These are phyloP conservation scores for Eristalis pertinax DNA, from an alignment of 2,888 invertebrate genomes.

Conservation along the genomic window DNA sequence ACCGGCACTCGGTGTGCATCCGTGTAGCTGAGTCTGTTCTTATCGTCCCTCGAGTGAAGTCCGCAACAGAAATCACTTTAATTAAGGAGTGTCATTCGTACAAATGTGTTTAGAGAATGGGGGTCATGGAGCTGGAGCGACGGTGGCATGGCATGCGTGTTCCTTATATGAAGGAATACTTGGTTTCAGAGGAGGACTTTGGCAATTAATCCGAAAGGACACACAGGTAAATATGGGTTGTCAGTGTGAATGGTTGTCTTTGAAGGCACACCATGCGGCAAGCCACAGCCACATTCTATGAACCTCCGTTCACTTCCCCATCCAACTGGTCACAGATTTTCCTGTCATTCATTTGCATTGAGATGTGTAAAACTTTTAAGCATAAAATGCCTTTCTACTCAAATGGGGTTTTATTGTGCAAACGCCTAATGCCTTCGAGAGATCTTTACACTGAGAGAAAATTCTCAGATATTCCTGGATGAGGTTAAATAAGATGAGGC, in stretches of 20 bases:
- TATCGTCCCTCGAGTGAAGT: slow-evolving; percentile 16
- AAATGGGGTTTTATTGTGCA: slow-evolving; percentile 25
- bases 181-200: slow-evolving; percentile 34
- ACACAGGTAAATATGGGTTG: slow-evolving; percentile 46
- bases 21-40: neutral
- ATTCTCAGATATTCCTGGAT: neutral
- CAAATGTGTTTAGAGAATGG: neutral
- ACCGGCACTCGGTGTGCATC: slow-evolving; percentile 24
- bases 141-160: slow-evolving; percentile 11
- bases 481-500: neutral
- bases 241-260: slow-evolving; percentile 28
- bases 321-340: neutral
- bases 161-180: slow-evolving; percentile 20
- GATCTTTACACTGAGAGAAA: slow-evolving; percentile 13
- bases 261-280: slow-evolving; percentile 30
- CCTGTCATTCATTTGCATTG: slow-evolving; percentile 22
- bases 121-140: neutral
- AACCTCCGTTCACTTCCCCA: neutral
- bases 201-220: slow-evolving; percentile 56
- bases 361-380: slow-evolving; percentile 33
- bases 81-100: slow-evolving; percentile 47
- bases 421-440: neutral
- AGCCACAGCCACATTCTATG: slow-evolving; percentile 35
- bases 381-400: slow-evolving; percentile 14
- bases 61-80: slow-evolving; percentile 50